These are phyloP conservation scores for Ceratitis capitata DNA, from an alignment of 1,140 invertebrate genomes.

Conservation along the genomic window DNA sequence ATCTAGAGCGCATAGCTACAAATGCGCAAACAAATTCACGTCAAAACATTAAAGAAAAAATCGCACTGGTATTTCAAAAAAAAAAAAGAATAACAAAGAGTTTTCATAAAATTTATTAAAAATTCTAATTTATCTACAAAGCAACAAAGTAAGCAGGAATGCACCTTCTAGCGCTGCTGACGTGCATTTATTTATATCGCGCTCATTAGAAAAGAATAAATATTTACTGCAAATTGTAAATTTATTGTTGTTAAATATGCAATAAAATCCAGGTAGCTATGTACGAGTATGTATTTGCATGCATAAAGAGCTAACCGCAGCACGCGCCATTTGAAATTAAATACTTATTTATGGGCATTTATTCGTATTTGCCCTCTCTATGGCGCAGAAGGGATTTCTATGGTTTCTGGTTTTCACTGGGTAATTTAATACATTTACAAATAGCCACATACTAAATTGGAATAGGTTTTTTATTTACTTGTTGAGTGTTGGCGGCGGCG, in stretches of 20 bases:
- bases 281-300: too few relatives aligned
- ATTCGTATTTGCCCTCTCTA: too few relatives aligned
- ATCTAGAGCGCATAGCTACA: background rate
- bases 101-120: background rate
- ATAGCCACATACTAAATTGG: background rate
- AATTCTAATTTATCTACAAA: too few relatives aligned
- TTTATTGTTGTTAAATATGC: too few relatives aligned
- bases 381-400: background rate
- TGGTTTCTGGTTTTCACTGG: background rate
- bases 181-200: background rate
- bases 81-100: background rate
- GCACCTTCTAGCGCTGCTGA: too few relatives aligned
- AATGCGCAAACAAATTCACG: background rate
- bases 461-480: background rate
- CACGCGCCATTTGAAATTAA: background rate
- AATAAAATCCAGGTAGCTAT: too few relatives aligned
- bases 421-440: background rate
- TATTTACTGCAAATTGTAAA: background rate
- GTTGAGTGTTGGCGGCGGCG: background rate
- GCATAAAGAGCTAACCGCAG: background rate
- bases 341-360: background rate
- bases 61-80: background rate
- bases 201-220: background rate
- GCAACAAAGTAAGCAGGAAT: too few relatives aligned
- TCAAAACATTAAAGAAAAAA: background rate